A percentile compares a stretch with the other conserved stretches of the same genome.
Conservation (phyloP, 2,888 invertebrate species). For the Metalampra italica region DNA sequence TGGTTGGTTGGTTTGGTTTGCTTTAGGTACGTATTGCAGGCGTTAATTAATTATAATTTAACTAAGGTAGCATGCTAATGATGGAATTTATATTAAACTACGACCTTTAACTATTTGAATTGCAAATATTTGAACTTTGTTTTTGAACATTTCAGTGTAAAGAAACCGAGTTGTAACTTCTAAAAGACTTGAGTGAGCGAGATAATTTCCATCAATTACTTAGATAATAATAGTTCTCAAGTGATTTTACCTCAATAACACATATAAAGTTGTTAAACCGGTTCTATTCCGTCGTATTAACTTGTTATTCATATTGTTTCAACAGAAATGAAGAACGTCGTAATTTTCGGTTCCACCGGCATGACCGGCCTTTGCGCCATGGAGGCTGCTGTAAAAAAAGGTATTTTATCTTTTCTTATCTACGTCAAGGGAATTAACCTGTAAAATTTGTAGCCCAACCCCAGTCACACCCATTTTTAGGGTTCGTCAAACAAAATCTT, state of each 20-base stretch:
- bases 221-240: constrained; percentile 12
- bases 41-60: too few relatives aligned
- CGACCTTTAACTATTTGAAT: constrained; percentile 3
- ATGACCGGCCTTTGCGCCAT: constrained; percentile 89
- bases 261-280: constrained; percentile 3
- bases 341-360: constrained; percentile 91
- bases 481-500: too few relatives aligned
- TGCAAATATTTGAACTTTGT: constrained; percentile 2
- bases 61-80: too few relatives aligned
- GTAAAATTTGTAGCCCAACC: not conserved
- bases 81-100: not conserved
- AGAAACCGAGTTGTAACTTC: not conserved
- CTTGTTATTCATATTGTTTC: constrained; percentile 5
- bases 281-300: not conserved
- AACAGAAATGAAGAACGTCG: constrained; percentile 84
- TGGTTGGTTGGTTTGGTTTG: too few relatives aligned
- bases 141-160: constrained; percentile 4
- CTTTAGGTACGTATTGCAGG: too few relatives aligned
- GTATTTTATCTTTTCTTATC: constrained; percentile 51
- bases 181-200: too few relatives aligned
- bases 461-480: too few relatives aligned
- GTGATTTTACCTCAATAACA: constrained; percentile 1
- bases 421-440: not conserved
- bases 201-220: not conserved
- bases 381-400: constrained; percentile 87